Evolutionary conservation across 2,888 invertebrate species (phyloP).

Genomic region (Nebria salina): DNA sequence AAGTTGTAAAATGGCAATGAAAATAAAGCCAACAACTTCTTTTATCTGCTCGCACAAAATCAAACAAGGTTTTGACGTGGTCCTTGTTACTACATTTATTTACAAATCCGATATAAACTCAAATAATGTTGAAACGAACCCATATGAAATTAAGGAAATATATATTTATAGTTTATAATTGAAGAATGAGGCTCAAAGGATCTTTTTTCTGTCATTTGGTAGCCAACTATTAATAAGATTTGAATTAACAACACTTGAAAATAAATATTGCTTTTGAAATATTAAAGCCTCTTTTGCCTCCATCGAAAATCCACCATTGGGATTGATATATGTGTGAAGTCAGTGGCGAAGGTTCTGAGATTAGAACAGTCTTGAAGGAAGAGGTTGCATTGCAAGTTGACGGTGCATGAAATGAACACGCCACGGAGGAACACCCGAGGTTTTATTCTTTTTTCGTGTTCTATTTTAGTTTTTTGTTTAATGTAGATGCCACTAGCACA

Average conservation of each 20-base stretch:
- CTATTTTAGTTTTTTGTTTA: background rate
- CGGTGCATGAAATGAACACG: conserved; percentile 61
- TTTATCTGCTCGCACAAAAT: background rate
- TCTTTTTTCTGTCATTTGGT: too few relatives aligned
- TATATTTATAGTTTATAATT: too few relatives aligned
- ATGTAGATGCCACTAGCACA: conserved; percentile 4
- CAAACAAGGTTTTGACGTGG: background rate
- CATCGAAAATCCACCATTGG: background rate
- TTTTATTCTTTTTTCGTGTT: background rate
- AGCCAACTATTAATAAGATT: too few relatives aligned
- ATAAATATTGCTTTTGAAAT: background rate
- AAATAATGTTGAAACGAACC: background rate
- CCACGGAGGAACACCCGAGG: conserved; percentile 46
- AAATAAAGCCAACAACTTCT: background rate
- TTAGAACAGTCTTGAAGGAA: conserved; percentile 46
- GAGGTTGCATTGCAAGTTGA: conserved; percentile 57
- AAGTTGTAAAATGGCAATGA: background rate
- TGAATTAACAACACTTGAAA: background rate
- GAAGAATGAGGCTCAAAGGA: too few relatives aligned
- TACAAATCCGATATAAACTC: conserved; percentile 1
- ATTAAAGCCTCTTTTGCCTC: background rate
- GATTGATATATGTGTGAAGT: background rate
- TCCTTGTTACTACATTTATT: background rate
- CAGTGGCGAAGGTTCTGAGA: conserved; percentile 38
- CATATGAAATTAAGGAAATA: background rate